Conservation (phyloP, 2,797 vertebrate genomes). For the Apogon talboti region DNA sequence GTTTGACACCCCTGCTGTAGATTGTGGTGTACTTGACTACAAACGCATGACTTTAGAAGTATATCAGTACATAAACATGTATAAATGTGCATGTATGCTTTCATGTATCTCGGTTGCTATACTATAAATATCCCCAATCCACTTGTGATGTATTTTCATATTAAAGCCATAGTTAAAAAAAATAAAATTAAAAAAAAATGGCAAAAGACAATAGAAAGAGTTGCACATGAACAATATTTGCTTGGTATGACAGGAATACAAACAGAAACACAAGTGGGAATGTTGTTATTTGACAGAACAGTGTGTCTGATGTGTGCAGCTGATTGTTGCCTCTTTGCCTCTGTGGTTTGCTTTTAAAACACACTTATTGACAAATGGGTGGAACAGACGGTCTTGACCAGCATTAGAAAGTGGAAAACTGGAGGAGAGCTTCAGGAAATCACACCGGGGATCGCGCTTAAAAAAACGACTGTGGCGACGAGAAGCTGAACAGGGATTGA, state of each 20-base stretch:
- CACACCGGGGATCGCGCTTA: conserved; percentile 23
- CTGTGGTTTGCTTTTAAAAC: conserved; percentile 3
- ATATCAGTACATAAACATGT: conserved; percentile 3
- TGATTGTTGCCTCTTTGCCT: conserved; percentile 11
- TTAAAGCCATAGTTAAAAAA: conserved; percentile 38
- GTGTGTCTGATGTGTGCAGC: conserved; percentile 14
- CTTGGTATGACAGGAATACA: conserved; percentile 43
- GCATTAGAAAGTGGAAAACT: conserved; percentile 29
- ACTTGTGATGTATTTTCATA: conserved; percentile 44
- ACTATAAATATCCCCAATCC: conserved; percentile 11
- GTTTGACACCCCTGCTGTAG: too few species aligned
- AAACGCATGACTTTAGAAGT: too few species aligned
- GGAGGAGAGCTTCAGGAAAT: conserved; percentile 24
- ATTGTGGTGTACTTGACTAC: too few species aligned
- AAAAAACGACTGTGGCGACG: conserved; percentile 15
- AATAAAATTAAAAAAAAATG: conserved; percentile 35
- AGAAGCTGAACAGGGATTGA: conserved; percentile 10
- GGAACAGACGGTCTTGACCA: conserved; percentile 2
- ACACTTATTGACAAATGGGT: conserved; percentile 29
- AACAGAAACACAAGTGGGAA: conserved; percentile 29
- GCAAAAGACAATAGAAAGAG: conserved; percentile 10
- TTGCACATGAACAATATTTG: conserved; percentile 18
- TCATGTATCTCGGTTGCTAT: conserved; percentile 4
- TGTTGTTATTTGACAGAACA: conserved; percentile 29
- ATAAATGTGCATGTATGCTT: conserved; percentile 6